Percentiles rank a stretch among this genome's conserved stretches.
Conservation (phyloP, 2,888 invertebrate species). For the Zygogramma bicolorata region DNA sequence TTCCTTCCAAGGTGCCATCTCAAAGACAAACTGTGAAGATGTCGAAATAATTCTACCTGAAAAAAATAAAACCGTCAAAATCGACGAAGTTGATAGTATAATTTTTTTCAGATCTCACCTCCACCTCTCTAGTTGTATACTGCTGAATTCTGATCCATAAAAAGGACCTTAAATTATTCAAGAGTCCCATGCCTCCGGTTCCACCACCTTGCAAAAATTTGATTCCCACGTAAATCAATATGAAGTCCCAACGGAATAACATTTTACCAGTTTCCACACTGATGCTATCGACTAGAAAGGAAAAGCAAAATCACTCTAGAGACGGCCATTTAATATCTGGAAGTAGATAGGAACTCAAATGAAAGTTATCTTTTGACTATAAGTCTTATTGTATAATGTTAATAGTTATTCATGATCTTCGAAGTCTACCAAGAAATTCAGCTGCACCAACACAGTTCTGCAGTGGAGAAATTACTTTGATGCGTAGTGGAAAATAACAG, state of each 20-base stretch:
- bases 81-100: too few relatives aligned
- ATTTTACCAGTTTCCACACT: slow-evolving; percentile 54
- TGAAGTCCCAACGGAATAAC: slow-evolving; percentile 88
- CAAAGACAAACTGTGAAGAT: slow-evolving; percentile 90
- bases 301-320: background rate
- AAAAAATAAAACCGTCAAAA: slow-evolving; percentile 41
- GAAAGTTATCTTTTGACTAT: too few relatives aligned
- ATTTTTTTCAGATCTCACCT: too few relatives aligned
- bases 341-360: too few relatives aligned
- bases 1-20: slow-evolving; percentile 96
- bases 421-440: too few relatives aligned
- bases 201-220: slow-evolving; percentile 97
- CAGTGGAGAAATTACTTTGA: too few relatives aligned
- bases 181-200: slow-evolving; percentile 90
- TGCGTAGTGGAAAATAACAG: too few relatives aligned
- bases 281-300: slow-evolving; percentile 83
- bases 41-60: slow-evolving; percentile 84
- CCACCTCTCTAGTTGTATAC: slow-evolving; percentile 92
- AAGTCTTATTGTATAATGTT: too few relatives aligned
- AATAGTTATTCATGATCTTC: too few relatives aligned
- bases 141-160: slow-evolving; percentile 97
- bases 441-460: too few relatives aligned
- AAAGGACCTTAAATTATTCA: slow-evolving; percentile 92
- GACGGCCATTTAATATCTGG: background rate
- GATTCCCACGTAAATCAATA: slow-evolving; percentile 86